A percentile compares a stretch with the other conserved stretches of the same genome.
Conservation (phyloP, 2,113 vertebrate species). For the Hemiscyllium ocellatum region DNA sequence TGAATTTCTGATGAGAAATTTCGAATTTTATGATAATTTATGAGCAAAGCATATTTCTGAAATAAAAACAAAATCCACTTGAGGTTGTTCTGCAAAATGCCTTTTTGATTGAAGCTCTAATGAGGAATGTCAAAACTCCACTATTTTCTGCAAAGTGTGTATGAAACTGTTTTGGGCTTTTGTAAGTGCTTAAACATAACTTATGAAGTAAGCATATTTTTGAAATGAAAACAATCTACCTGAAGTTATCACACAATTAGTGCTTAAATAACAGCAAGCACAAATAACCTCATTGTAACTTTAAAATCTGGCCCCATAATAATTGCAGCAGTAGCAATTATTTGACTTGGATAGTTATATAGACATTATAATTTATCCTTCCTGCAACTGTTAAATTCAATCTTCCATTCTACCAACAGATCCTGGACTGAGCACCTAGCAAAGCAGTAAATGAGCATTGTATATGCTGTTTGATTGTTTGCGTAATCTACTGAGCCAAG, state of each 20-base stretch:
- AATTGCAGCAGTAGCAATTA: neutral
- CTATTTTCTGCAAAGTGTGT: too few species aligned
- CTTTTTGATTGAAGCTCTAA: too few species aligned
- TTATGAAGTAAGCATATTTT: too few species aligned
- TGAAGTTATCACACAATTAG: neutral
- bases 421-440: neutral
- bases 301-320: neutral
- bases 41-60: too few species aligned
- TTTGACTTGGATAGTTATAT: neutral
- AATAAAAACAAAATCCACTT: too few species aligned
- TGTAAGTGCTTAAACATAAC: too few species aligned
- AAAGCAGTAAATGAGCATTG: neutral
- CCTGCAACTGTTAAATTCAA: neutral
- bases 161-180: too few species aligned
- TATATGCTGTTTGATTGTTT: neutral
- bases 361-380: neutral
- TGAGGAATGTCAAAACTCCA: too few species aligned
- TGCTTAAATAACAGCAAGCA: neutral
- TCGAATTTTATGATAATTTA: too few species aligned
- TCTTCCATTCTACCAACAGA: neutral
- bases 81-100: too few species aligned
- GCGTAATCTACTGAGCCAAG: neutral
- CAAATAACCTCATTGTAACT: neutral
- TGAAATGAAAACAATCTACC: too few species aligned
- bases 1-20: too few species aligned